These are phyloP conservation scores for Lepidocolaptes lacrymiger DNA, from an alignment of 2,797 vertebrate species.

Conservation along the genomic window DNA sequence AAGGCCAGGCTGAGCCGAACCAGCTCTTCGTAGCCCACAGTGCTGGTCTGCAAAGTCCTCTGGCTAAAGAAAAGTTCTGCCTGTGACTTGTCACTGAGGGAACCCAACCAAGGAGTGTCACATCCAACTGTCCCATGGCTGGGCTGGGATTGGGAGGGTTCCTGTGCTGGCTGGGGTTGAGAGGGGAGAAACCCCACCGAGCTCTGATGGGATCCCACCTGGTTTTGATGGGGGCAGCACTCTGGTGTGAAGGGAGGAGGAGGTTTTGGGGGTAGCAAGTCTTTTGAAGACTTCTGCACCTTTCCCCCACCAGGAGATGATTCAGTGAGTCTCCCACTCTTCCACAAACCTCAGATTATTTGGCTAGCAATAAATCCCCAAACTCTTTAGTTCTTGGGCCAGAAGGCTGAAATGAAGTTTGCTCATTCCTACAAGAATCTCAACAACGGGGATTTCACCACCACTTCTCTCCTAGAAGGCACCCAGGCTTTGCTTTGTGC, in stretches of 20 bases:
- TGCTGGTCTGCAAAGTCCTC: neutral
- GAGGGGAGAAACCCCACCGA: neutral
- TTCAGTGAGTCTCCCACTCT: neutral
- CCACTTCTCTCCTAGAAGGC: neutral
- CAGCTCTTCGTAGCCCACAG: neutral
- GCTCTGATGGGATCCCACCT: neutral
- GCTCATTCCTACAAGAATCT: neutral
- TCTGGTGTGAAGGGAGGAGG: neutral
- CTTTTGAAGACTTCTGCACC: neutral
- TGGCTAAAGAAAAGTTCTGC: neutral
- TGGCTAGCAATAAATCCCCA: neutral
- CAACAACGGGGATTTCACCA: neutral
- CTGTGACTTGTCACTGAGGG: neutral
- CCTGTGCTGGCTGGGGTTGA: neutral
- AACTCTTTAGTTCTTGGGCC: neutral
- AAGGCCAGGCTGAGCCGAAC: neutral
- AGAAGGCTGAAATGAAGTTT: neutral
- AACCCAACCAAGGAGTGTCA: neutral
- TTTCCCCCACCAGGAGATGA: neutral
- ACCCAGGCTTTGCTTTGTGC: neutral
- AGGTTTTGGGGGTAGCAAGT: neutral
- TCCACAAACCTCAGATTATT: neutral
- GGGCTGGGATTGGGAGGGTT: neutral
- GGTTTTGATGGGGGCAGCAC: neutral
- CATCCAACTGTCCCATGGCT: accelerated